Evolutionary conservation across 2,888 invertebrate genomes (phyloP), one percentile per base, ranked within the genome.

Genomic region (Proisotoma minuta): DNA sequence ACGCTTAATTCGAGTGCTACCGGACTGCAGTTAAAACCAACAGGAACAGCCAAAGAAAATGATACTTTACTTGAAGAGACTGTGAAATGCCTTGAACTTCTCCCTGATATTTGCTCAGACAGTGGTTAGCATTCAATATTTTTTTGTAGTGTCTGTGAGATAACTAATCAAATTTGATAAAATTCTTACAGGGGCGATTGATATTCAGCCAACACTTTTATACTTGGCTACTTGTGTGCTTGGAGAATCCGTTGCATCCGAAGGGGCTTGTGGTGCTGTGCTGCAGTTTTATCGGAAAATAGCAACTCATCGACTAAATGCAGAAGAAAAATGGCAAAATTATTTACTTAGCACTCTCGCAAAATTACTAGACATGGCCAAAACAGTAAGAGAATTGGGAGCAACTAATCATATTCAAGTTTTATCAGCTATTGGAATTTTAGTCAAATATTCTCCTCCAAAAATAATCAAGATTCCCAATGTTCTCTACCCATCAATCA

Each of bases 151-250:
- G 5, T 18, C 43, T 18, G 4, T 43, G 43, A 15, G 20, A 43
- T 18, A 5, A 43, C 15, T 39, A 48, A 24, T 57, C 34, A 40
- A 23, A 22, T 48, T 47, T 48, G 39, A 29, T 57, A n/a, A 15
- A 47, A 40, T 29, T 76, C 77, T 10, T 43, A n/a, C 77, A 85
- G 89, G 94, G 20, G 91, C 91, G 0, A 77, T 93, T 15, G 85
- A 91, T 10, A 87, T 97, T 68, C 81, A 98, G 61, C 97, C 98
- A 2, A 92, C 96, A 0, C 83, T 97, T 62, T 81, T 98, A n/a
- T 93, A 89, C 79, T 82, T 99, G 62, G 87, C 89, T 1, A 91
- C 92, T 4, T 92, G 93, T 60, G 88, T 97, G 28, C 84, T 98
- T 39, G 85, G 88, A 73, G 93, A 94, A 80, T 85, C 90, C 62